These are phyloP conservation scores for Drosophila bifasciata DNA, from an alignment of 1,140 invertebrate genomes.

Conservation along the genomic window DNA sequence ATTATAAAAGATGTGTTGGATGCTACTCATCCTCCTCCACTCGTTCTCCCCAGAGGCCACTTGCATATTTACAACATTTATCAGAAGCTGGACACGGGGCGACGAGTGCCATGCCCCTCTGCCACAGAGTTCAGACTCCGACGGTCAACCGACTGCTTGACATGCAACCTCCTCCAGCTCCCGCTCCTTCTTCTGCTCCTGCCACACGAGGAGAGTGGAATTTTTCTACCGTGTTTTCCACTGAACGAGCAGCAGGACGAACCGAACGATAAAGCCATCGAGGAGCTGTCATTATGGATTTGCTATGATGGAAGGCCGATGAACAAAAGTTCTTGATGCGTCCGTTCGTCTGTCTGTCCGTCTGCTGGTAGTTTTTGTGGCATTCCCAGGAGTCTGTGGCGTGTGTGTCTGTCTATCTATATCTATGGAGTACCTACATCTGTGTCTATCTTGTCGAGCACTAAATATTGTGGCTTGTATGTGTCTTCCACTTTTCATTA, in stretches of 20 bases:
- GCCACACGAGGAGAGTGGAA: slow-evolving; percentile 4
- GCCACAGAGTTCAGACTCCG: slow-evolving; percentile 8
- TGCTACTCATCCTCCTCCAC: background rate
- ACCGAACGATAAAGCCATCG: slow-evolving; percentile 60
- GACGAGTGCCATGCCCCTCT: background rate
- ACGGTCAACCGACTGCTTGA: slow-evolving; percentile 46
- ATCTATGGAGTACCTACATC: slow-evolving; percentile 27
- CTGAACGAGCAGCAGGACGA: slow-evolving; percentile 15
- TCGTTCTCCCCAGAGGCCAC: slow-evolving; percentile 5
- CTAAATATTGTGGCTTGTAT: slow-evolving; percentile 64
- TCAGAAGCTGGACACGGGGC: slow-evolving; percentile 6
- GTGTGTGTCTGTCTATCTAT: background rate
- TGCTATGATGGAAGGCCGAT: slow-evolving; percentile 64
- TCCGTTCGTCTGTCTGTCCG: slow-evolving; percentile 14
- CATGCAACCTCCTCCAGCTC: slow-evolving; percentile 1
- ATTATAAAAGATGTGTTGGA: slow-evolving; percentile 61
- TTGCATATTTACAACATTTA: slow-evolving; percentile 57
- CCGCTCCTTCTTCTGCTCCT: slow-evolving; percentile 2
- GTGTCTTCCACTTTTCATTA: slow-evolving; percentile 70
- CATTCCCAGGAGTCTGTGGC: background rate
- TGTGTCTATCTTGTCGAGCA: slow-evolving; percentile 32
- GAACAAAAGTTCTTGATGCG: slow-evolving; percentile 63
- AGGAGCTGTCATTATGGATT: slow-evolving; percentile 72
- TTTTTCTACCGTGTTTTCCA: slow-evolving; percentile 14
- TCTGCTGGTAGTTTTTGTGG: slow-evolving; percentile 9